Evolutionary conservation across 2,888 invertebrate genomes (phyloP).

Genomic region (Acleris emargana): DNA sequence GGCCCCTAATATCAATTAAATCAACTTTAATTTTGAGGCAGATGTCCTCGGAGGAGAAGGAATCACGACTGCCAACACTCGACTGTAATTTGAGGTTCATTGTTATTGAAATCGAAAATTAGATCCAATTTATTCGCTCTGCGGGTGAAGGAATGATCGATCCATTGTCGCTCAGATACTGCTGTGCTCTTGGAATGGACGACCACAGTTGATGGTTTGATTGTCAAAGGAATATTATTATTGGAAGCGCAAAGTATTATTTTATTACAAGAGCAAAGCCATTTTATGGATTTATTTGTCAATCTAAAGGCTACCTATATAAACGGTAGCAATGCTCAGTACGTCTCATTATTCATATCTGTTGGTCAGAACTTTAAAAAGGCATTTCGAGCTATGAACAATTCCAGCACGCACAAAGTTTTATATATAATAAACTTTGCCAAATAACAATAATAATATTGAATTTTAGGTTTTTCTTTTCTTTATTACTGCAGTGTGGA

Average conservation of each 20-base stretch:
- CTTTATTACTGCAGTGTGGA: too few relatives aligned
- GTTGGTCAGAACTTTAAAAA: too few relatives aligned
- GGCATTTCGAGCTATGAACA: too few relatives aligned
- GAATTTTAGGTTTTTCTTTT: too few relatives aligned
- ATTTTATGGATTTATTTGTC: background rate
- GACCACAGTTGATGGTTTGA: slow-evolving; percentile 37
- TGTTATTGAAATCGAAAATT: slow-evolving; percentile 73
- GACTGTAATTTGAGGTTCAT: slow-evolving; percentile 51
- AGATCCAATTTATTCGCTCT: slow-evolving; percentile 68
- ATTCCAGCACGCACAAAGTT: too few relatives aligned
- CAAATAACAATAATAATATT: too few relatives aligned
- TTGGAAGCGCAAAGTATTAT: background rate
- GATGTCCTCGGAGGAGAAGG: slow-evolving; percentile 28
- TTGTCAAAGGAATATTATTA: slow-evolving; percentile 1
- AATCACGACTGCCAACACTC: slow-evolving; percentile 37
- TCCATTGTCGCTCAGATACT: slow-evolving; percentile 51
- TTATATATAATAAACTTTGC: too few relatives aligned
- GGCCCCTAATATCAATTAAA: slow-evolving; percentile 32
- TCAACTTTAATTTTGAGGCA: slow-evolving; percentile 32
- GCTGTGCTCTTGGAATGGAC: slow-evolving; percentile 8
- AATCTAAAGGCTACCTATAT: background rate
- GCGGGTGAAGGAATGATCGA: slow-evolving; percentile 57
- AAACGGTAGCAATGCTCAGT: too few relatives aligned
- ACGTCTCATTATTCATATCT: too few relatives aligned
- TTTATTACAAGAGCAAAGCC: background rate